Evolutionary conservation across 2,888 invertebrate species (phyloP).

Genomic region (Calameuta pallipes): DNA sequence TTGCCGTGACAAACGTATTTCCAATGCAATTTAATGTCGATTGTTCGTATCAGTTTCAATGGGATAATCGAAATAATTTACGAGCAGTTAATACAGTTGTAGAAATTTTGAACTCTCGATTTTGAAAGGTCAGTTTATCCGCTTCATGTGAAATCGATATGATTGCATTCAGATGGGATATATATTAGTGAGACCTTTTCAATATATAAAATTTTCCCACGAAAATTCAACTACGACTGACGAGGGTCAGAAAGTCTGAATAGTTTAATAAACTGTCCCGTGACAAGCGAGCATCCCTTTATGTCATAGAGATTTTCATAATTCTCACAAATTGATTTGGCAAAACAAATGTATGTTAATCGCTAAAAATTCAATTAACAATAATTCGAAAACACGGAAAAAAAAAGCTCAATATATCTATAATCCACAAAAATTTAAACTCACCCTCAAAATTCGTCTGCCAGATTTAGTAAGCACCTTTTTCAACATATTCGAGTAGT

Average conservation of each 20-base stretch:
- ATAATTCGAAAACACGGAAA: neutral
- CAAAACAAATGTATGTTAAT: no score
- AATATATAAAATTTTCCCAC: no score
- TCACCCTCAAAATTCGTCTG: slow-evolving; percentile 58
- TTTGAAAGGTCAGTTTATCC: neutral
- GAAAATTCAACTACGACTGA: no score
- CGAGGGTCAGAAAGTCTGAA: no score
- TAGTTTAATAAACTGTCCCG: no score
- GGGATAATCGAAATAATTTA: neutral
- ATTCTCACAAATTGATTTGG: no score
- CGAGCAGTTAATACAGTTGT: neutral
- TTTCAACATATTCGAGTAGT: slow-evolving; percentile 48
- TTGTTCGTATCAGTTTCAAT: neutral
- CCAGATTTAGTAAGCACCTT: slow-evolving; percentile 59
- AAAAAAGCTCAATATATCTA: neutral
- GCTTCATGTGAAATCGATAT: neutral
- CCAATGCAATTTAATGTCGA: neutral
- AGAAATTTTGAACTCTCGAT: neutral
- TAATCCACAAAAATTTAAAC: slow-evolving; percentile 16
- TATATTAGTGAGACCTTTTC: neutral
- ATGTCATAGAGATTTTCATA: no score
- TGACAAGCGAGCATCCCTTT: no score
- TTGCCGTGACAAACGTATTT: neutral
- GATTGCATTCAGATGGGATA: neutral
- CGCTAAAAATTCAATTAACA: neutral